A percentile compares a stretch with the other conserved stretches of the same genome.
Conservation (phyloP, 2,113 vertebrate genomes). For the Grammomys dolichurus region DNA sequence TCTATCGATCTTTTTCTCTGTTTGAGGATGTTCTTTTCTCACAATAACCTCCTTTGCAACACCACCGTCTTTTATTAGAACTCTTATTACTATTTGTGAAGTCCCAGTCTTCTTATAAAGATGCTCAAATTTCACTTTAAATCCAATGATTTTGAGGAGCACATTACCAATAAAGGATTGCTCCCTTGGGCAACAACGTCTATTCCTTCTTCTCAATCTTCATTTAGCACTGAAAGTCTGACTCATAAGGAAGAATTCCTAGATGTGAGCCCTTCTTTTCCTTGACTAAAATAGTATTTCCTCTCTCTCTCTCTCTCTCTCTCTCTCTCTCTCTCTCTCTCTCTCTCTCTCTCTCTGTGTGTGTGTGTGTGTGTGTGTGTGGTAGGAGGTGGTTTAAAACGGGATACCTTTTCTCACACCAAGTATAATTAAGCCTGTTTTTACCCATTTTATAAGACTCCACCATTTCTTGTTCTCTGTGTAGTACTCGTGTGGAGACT, state of each 20-base stretch:
- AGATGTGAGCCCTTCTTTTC: not conserved
- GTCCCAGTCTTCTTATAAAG: slow-evolving; percentile 11
- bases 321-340: not conserved
- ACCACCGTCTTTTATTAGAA: slow-evolving; percentile 42
- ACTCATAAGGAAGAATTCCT: not conserved
- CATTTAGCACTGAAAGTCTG: not conserved
- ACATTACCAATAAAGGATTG: not conserved
- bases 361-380: too few relatives aligned
- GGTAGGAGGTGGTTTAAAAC: not conserved
- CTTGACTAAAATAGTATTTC: slow-evolving; percentile 18
- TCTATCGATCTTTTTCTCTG: slow-evolving; percentile 10
- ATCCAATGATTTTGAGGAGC: not conserved
- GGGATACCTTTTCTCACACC: not conserved
- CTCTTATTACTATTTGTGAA: slow-evolving; percentile 29
- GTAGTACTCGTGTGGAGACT: not conserved
- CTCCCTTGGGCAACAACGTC: not conserved
- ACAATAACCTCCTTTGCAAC: not conserved
- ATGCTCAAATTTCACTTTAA: slow-evolving; percentile 62
- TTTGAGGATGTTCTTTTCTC: slow-evolving; percentile 6
- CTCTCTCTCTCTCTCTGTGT: too few relatives aligned
- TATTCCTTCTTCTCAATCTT: not conserved
- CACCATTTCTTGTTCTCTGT: not conserved
- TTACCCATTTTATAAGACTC: not conserved
- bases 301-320: not conserved
- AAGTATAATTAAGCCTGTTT: not conserved